Conservation (phyloP, 2,113 vertebrate genomes). For the Oenanthe melanoleuca region DNA sequence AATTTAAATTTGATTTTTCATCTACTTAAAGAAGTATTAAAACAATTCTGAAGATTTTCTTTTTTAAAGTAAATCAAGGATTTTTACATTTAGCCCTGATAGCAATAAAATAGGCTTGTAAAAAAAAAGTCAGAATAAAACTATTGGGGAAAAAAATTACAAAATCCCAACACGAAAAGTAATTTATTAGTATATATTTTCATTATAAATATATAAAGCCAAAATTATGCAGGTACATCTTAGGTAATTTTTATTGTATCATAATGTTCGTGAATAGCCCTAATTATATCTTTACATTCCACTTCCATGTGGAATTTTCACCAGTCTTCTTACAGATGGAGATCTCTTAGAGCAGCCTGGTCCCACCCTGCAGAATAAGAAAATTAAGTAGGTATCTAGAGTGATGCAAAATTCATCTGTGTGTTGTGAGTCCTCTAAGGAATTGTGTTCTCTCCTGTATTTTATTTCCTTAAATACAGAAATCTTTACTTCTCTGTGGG, state of each 20-base stretch:
- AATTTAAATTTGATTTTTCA: neutral
- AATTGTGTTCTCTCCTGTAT: neutral
- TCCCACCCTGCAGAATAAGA: neutral
- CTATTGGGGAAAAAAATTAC: fast-evolving
- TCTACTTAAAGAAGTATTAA: neutral
- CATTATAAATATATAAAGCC: neutral
- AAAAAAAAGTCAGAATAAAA: neutral
- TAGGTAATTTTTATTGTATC: neutral
- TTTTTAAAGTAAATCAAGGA: neutral
- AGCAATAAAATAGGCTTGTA: neutral
- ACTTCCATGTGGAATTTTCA: neutral
- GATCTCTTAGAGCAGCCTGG: neutral
- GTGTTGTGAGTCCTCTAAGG: neutral
- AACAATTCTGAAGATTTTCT: neutral
- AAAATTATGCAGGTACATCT: neutral
- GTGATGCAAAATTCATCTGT: neutral
- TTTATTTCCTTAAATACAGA: neutral
- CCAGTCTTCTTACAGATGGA: neutral
- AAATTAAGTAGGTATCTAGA: neutral
- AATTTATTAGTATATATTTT: neutral
- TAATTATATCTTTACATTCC: neutral
- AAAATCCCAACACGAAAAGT: neutral
- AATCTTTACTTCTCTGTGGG: neutral
- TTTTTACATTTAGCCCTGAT: neutral
- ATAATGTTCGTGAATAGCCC: neutral